Evolutionary conservation across 2,888 invertebrate genomes (phyloP).

Genomic region (Cryptus viduatorius): DNA sequence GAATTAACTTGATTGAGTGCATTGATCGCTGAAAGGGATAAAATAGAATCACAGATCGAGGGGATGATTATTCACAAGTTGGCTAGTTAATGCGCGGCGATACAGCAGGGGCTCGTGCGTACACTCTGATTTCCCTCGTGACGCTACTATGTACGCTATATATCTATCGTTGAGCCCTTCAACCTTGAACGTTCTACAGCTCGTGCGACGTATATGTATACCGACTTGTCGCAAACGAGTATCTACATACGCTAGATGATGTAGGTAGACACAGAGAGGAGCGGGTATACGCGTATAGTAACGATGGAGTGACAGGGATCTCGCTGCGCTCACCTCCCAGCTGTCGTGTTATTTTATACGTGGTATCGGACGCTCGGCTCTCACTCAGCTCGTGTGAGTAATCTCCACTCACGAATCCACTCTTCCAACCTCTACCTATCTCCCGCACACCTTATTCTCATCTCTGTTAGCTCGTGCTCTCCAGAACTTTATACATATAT

Average conservation of each 20-base stretch:
- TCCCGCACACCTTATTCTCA: conserved; percentile 21
- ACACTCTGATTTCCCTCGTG: background rate
- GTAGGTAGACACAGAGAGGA: background rate
- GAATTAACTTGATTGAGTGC: no score
- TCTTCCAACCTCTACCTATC: conserved; percentile 24
- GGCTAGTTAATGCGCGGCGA: no score
- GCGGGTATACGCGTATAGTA: background rate
- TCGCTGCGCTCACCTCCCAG: conserved; percentile 75
- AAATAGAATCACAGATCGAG: no score
- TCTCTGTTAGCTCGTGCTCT: conserved; percentile 33
- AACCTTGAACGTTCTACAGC: conserved; percentile 34
- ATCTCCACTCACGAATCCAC: conserved; percentile 44
- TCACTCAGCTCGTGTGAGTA: conserved; percentile 22
- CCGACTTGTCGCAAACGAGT: conserved; percentile 43
- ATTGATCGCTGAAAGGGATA: no score
- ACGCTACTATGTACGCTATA: background rate
- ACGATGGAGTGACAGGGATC: conserved; percentile 22
- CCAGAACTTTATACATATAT: conserved; percentile 15
- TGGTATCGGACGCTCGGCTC: conserved; percentile 59
- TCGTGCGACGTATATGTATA: conserved; percentile 25
- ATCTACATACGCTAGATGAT: conserved; percentile 29
- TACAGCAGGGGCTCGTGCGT: background rate
- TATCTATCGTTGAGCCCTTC: conserved; percentile 10
- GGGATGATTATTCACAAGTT: no score
- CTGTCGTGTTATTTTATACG: conserved; percentile 80